Percentiles rank a stretch among this genome's conserved stretches.
Conservation (phyloP, 2,113 vertebrate genomes). For the Lampris megalopsis region DNA sequence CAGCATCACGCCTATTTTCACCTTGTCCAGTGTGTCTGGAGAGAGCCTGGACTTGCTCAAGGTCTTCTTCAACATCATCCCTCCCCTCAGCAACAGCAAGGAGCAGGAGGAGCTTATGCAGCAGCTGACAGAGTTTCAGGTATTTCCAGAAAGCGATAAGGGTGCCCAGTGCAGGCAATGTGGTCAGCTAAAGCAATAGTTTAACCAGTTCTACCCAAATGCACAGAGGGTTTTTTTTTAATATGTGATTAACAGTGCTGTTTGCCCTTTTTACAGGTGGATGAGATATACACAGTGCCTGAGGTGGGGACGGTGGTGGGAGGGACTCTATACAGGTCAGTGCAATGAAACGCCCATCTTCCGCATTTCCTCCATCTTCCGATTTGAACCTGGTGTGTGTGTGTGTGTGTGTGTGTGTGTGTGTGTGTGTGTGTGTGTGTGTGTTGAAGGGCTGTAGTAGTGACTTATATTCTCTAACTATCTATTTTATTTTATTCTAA, state of each 20-base stretch:
- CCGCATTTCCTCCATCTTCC: not conserved
- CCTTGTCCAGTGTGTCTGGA: constrained; percentile 94
- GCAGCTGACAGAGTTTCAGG: constrained; percentile 97
- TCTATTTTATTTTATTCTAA: not conserved
- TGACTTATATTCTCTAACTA: no score
- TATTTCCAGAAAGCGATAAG: constrained; percentile 45
- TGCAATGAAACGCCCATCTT: not conserved
- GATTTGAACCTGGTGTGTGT: not conserved
- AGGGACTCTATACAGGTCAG: constrained; percentile 96
- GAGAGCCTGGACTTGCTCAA: constrained; percentile 95
- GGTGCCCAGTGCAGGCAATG: not conserved
- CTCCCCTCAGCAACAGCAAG: constrained; percentile 97
- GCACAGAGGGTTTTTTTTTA: not conserved
- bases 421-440: no score
- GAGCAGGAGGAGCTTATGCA: constrained; percentile 99
- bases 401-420: no score
- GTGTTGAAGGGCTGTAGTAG: no score
- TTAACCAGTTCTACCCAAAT: not conserved
- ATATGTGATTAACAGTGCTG: constrained; percentile 12
- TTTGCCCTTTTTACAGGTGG: constrained; percentile 85
- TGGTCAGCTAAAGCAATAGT: not conserved
- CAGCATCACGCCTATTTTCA: constrained; percentile 98
- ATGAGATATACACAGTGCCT: constrained; percentile 98
- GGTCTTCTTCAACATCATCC: constrained; percentile 97
- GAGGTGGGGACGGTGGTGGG: constrained; percentile 98